Conservation (phyloP, 1,140 invertebrate genomes). For the Zaprionus africanus region DNA sequence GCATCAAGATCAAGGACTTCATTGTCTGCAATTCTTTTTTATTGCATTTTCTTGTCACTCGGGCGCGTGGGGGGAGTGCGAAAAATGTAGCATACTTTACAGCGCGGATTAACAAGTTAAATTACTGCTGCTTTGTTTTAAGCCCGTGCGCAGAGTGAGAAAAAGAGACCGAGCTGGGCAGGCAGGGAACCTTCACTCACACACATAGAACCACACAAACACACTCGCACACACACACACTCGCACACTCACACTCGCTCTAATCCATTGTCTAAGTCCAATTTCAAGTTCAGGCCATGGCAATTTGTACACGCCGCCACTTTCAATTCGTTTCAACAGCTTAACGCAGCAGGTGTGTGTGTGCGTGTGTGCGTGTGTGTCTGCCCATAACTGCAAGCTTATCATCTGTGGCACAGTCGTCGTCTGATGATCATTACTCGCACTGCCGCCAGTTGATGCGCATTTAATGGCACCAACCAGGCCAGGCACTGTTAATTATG, state of each 20-base stretch:
- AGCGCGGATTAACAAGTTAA: constrained; percentile 45
- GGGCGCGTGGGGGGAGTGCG: constrained; percentile 6
- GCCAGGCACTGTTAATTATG: constrained; percentile 65
- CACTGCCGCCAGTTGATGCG: constrained; percentile 45
- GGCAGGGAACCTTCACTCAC: not conserved
- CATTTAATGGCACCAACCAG: constrained; percentile 64
- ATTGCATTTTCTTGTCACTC: constrained; percentile 47
- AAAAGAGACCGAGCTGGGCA: not conserved
- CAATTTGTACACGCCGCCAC: constrained; percentile 40
- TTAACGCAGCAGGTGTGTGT: constrained; percentile 31
- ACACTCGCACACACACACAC: not conserved
- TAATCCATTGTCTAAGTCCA: constrained; percentile 34
- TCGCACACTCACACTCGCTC: not conserved
- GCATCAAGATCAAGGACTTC: constrained; percentile 71
- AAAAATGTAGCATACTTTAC: constrained; percentile 46
- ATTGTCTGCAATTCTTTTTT: constrained; percentile 37
- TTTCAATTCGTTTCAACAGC: constrained; percentile 59
- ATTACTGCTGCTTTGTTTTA: constrained; percentile 38
- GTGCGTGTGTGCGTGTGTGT: not conserved
- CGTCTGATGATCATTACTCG: constrained; percentile 26
- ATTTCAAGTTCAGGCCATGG: constrained; percentile 39
- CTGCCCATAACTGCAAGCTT: constrained; percentile 35
- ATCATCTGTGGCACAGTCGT: constrained; percentile 53
- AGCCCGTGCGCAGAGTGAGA: not conserved
- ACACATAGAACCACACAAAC: no score